Base-by-base conservation (phyloP, 37 sponge, comb jelly and placozoan species). In the Petrosia ficiformis region DNA sequence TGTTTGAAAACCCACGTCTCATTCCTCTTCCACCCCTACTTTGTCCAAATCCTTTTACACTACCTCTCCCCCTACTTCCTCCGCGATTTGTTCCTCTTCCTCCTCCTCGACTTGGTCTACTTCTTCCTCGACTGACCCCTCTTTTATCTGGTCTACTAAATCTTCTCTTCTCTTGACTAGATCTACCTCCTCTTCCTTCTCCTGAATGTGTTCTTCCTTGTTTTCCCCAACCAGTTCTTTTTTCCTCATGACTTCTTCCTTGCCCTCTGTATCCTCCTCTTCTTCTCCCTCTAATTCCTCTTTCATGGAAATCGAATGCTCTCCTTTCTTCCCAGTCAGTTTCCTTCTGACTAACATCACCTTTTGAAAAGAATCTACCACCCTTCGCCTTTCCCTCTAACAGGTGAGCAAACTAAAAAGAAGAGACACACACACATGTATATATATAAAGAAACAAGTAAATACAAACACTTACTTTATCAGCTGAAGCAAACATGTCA, bases 401-500 rank as follows among this genome's bases (percentile, higher is more conserved):
- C 4, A 83, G 56, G 37, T 83, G 84, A 67, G 84, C 56, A 69
- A 83, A 83, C 84, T 83, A 60, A 22, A 37, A 8, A 42, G 25
- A 5, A 43, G 2, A 30, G 57, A n/a, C n/a, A n/a, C n/a, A n/a
- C n/a, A n/a, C n/a, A n/a, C n/a, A n/a, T n/a, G n/a, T n/a, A n/a
- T n/a, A n/a, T 4, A 34, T 16, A 59, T 2, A 75, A 59, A 6
- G n/a, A 37, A 28, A 25, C 39, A 19, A 2, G 8, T 24, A 61
- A 24, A 70, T n/a, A 30, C 30, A 29, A n/a, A 2, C 21, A 33
- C 59, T 3, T 57, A 86, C 91, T 81, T 90, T 87, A 31, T 90
- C 91, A 34, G 86, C 91, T 63, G 86, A 67, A 39, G 91, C 91
- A 77, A 90, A 86, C 91, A 90, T 72, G 4, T 72, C 37, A 22